Conservation (phyloP, 2,888 invertebrate species). For the Onthophagus sagittarius region DNA sequence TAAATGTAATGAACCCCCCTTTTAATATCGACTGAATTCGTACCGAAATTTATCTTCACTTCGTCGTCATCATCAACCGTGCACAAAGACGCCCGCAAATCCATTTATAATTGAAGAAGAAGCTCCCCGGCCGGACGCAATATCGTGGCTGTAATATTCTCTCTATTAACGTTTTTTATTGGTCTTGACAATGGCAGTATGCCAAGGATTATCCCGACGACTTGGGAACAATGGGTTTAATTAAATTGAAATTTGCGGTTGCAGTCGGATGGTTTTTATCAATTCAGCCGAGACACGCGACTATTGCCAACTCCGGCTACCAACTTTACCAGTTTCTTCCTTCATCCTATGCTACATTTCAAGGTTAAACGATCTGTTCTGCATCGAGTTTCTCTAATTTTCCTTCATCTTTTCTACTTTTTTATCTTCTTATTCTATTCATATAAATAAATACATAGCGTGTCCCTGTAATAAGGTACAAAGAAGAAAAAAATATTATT, state of each 20-base stretch:
- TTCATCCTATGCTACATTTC: neutral
- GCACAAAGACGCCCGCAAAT: neutral
- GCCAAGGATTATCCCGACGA: neutral
- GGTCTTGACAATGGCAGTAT: neutral
- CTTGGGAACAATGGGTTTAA: neutral
- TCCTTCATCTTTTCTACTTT: no score
- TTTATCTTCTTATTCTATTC: no score
- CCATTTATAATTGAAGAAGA: neutral
- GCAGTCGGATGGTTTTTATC: neutral
- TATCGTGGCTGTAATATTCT: neutral
- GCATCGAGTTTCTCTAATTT: neutral
- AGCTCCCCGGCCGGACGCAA: neutral
- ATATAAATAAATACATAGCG: no score
- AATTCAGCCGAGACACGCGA: neutral
- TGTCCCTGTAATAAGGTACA: no score
- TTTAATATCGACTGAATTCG: no score
- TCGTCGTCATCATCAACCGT: neutral
- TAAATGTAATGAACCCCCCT: no score
- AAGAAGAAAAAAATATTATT: no score
- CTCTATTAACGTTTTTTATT: neutral
- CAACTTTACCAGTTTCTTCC: neutral
- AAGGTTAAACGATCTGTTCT: neutral
- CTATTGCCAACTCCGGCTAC: neutral
- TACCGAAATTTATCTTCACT: no score
- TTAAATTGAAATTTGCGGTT: neutral